These are phyloP conservation scores for Limnephilus auricula DNA, from an alignment of 2,888 invertebrate species.

Conservation along the genomic window DNA sequence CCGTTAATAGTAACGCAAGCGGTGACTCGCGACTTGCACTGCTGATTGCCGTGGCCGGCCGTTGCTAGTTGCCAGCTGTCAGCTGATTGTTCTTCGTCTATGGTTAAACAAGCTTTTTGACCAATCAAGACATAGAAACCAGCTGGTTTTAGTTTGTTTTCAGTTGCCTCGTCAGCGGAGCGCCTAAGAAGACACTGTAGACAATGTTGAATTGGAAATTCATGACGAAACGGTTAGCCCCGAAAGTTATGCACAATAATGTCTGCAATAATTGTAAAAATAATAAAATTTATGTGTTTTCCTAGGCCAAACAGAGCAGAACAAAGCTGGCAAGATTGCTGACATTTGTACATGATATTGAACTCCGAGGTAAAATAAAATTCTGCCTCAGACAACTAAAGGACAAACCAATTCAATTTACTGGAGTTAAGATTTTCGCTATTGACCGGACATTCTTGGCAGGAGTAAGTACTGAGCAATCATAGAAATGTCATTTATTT, in stretches of 20 bases:
- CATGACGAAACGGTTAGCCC: no score
- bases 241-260: not conserved
- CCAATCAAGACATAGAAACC: no score
- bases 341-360: not conserved
- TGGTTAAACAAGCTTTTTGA: no score
- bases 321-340: not conserved
- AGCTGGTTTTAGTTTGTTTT: no score
- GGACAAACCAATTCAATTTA: not conserved
- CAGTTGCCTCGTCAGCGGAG: no score
- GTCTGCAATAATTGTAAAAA: not conserved
- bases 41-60: no score
- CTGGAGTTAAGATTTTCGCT: not conserved
- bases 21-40: no score
- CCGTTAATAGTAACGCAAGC: no score
- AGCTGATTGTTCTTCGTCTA: no score
- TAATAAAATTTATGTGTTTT: not conserved
- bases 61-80: no score
- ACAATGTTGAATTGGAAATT: no score
- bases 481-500: not conserved
- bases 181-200: no score
- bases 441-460: slow-evolving; percentile 10
- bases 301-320: not conserved
- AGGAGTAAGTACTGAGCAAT: not conserved
- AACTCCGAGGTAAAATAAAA: not conserved
- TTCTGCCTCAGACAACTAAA: not conserved